Evolutionary conservation across 2,888 invertebrate genomes (phyloP), one percentile per base, ranked within the genome.

Genomic region (Hydropsyche betteni): DNA sequence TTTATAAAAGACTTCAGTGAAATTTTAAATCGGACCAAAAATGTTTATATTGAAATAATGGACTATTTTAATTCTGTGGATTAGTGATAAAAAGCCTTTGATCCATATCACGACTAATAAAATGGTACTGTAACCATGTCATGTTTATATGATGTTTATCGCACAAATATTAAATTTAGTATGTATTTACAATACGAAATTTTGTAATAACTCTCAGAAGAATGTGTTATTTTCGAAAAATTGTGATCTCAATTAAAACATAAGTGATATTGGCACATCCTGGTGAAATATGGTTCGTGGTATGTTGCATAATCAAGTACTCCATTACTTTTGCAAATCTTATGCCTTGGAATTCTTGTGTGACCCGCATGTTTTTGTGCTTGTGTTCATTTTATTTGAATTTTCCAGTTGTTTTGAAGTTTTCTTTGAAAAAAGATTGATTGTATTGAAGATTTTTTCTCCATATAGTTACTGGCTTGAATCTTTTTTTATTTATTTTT

Each of bases 311-410:
- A 69, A 77, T 77, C 75, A 77, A 75, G 72, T 77, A 76, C 79
- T 79, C 78, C 79, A 79, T 79, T 77, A 79, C 79, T 79, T 79
- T 79, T 78, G 75, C 14, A 33, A 38, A 36, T 8, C 5, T 64
- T 64, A 33, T 14, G 53, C 71, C 24, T 53, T 64, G 44, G 44
- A 44, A 8, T 44, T 34, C 6, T 64, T 34, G 53, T 72, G 72
- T 58, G 72, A 34, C 44, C 10, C 36, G 72, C 72, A 72, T 72
- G 72, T n/a, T 72, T 36, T 36, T 72, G 72, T 72, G 72, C 72
- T 72, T 72, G 36, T 71, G 55, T 44, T 44, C 6, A 6, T 44
- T 8, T 44, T 6, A 44, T 44, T 44, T 44, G 0, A 44, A 2
- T 8, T 44, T 44, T 44, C 10, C 6, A 8, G 44, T 44, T 44